These are phyloP conservation scores for Drosophila pseudoobscura DNA, from an alignment of 1,140 invertebrate genomes.

Conservation along the genomic window DNA sequence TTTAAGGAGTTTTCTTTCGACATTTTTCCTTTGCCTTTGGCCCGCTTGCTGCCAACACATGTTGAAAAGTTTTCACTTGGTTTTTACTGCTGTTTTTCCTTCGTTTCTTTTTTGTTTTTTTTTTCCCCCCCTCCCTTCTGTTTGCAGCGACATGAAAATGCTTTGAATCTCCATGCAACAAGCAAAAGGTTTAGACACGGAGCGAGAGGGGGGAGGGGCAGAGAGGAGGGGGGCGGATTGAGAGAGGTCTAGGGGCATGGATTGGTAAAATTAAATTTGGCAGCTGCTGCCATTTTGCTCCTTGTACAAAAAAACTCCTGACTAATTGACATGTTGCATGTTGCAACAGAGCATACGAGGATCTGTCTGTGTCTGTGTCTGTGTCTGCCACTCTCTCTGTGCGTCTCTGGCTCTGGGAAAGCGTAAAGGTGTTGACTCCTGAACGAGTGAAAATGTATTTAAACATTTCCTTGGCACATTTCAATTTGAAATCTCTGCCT, in stretches of 20 bases:
- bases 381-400: too few relatives aligned
- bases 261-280: conserved; percentile 71
- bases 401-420: background rate
- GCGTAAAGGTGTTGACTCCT: conserved; percentile 43
- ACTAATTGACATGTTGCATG: conserved; percentile 79
- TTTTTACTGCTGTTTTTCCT: conserved; percentile 46
- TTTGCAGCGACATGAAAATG: conserved; percentile 69
- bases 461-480: conserved; percentile 46
- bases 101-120: background rate
- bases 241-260: conserved; percentile 1
- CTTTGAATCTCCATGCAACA: conserved; percentile 73
- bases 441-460: conserved; percentile 43
- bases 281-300: conserved; percentile 67
- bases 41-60: conserved; percentile 69
- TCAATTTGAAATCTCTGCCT: conserved; percentile 49
- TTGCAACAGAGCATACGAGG: conserved; percentile 5
- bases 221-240: background rate
- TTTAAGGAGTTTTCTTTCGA: conserved; percentile 67
- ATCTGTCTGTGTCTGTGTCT: too few relatives aligned
- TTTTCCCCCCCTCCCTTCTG: background rate
- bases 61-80: conserved; percentile 77
- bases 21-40: conserved; percentile 33
- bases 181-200: conserved; percentile 22
- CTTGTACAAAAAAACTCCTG: conserved; percentile 32
- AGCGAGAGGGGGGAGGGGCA: background rate